Evolutionary conservation across 2,888 invertebrate genomes (phyloP).

Genomic region (Elysia crispata): DNA sequence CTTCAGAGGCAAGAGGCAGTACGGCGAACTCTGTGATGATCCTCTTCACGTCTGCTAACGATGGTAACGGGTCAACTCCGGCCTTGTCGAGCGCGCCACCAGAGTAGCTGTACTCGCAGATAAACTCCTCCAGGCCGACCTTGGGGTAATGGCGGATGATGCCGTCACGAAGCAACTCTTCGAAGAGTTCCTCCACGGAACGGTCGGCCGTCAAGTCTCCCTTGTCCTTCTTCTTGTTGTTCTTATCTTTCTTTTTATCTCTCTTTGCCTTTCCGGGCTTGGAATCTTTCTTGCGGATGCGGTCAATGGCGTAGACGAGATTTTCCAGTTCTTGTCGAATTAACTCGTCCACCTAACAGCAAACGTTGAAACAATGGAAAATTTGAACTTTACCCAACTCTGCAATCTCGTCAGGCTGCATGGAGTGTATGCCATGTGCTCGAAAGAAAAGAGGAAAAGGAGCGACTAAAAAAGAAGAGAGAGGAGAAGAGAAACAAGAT

Average conservation of each 20-base stretch:
- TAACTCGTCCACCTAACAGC: slow-evolving; percentile 84
- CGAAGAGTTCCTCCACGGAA: slow-evolving; percentile 37
- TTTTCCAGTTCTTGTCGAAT: slow-evolving; percentile 81
- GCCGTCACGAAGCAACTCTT: slow-evolving; percentile 28
- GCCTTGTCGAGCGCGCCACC: slow-evolving; percentile 19
- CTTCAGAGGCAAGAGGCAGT: not conserved
- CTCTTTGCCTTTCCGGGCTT: no score
- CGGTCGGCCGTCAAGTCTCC: slow-evolving; percentile 36
- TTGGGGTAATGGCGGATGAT: slow-evolving; percentile 12
- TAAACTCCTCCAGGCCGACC: slow-evolving; percentile 3
- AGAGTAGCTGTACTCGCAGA: slow-evolving; percentile 37
- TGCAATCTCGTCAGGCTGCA: no score
- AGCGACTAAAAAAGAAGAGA: no score
- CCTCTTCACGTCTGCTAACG: slow-evolving; percentile 35
- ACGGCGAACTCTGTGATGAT: slow-evolving; percentile 32
- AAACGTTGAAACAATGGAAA: slow-evolving; percentile 40
- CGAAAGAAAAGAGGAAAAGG: no score
- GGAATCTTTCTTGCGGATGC: not conserved
- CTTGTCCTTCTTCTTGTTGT: slow-evolving; percentile 1
- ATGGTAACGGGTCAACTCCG: slow-evolving; percentile 34
- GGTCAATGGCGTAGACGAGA: slow-evolving; percentile 81
- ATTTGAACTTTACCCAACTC: no score
- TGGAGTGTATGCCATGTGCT: no score
- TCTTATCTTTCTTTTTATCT: slow-evolving; percentile 14
- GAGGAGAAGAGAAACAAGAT: no score